phyloP scores from a whole-genome alignment of 2,113 vertebrate species.

The Paramisgurnus dabryanus region DNA sequence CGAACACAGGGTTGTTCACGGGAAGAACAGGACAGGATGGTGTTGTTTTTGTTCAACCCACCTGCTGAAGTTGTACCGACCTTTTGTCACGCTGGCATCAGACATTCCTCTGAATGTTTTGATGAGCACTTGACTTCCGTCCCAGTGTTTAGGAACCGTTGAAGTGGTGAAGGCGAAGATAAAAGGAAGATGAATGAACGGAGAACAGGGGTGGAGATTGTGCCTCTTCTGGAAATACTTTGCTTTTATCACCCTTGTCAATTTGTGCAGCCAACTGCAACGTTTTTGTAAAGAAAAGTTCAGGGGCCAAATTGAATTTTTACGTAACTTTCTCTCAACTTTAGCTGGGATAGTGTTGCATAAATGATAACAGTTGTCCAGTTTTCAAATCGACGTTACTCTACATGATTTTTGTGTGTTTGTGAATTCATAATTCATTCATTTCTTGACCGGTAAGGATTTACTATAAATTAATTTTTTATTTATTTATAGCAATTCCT shows the following conservation, averaged over 20 bases:
- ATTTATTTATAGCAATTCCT: too few relatives aligned
- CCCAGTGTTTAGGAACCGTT: constrained; percentile 45
- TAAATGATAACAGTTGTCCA: too few relatives aligned
- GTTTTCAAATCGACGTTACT: too few relatives aligned
- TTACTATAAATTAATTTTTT: too few relatives aligned
- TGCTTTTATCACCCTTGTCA: constrained; percentile 15
- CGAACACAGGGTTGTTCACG: constrained; percentile 18
- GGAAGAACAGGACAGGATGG: neutral
- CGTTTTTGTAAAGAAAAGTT: neutral
- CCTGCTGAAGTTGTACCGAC: constrained; percentile 13
- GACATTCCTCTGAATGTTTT: neutral
- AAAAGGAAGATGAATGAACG: constrained; percentile 35
- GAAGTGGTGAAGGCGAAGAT: constrained; percentile 21
- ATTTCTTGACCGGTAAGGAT: too few relatives aligned
- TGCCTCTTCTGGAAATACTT: constrained; percentile 36
- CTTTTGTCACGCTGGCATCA: constrained; percentile 28
- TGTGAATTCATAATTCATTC: too few relatives aligned
- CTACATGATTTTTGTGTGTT: too few relatives aligned
- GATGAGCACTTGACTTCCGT: constrained; percentile 49
- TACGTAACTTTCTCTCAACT: neutral
- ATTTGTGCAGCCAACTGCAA: constrained; percentile 13
- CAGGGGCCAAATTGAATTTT: constrained; percentile 24
- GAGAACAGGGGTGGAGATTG: neutral
- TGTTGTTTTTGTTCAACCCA: neutral
- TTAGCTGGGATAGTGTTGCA: too few relatives aligned